Conservation (phyloP, 2,888 invertebrate genomes). For the Lithophane socia region DNA sequence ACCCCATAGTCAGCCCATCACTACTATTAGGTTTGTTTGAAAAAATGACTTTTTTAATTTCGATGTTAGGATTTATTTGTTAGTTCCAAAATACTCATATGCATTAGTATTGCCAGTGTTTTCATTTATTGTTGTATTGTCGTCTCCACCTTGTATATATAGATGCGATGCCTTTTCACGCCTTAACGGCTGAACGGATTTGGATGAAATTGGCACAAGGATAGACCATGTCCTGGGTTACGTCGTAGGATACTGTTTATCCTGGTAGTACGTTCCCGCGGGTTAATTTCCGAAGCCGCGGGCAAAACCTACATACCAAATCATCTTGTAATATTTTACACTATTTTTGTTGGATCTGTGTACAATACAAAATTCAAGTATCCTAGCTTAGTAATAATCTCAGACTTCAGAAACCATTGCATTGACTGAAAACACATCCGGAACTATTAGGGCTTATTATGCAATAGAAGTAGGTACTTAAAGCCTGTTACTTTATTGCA, state of each 20-base stretch:
- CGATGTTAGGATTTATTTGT: too few species aligned
- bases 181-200: background rate
- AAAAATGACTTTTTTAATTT: too few species aligned
- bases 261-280: background rate
- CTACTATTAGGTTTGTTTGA: too few species aligned
- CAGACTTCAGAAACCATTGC: constrained; percentile 11
- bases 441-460: constrained; percentile 6
- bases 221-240: background rate
- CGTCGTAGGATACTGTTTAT: background rate
- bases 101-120: too few species aligned
- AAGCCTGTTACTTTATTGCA: background rate
- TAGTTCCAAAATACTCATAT: too few species aligned
- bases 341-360: constrained; percentile 22
- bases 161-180: background rate
- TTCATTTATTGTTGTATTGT: too few species aligned
- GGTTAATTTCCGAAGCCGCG: background rate
- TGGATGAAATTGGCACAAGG: background rate
- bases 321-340: background rate
- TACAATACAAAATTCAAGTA: constrained; percentile 26
- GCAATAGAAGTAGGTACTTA: background rate
- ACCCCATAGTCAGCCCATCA: too few species aligned
- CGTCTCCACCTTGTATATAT: too few species aligned
- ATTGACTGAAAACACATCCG: constrained; percentile 7
- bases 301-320: background rate
- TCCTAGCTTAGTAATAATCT: constrained; percentile 16